Percentiles rank a stretch among this genome's conserved stretches.
Evolutionary conservation across 1,140 invertebrate genomes (phyloP).

Genomic region (Pseudomyrmex sp.): DNA sequence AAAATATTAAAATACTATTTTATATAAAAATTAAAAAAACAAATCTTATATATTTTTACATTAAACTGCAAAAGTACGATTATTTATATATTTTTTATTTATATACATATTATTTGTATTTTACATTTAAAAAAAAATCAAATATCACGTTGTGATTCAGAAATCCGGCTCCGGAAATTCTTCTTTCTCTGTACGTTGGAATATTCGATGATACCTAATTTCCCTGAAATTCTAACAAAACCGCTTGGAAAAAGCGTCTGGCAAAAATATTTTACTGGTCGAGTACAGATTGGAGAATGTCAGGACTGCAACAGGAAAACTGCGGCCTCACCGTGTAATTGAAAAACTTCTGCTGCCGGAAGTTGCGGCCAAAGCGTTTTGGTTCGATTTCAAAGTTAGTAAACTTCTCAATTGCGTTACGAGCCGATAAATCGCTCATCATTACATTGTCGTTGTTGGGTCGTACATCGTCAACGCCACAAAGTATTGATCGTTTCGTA

Average conservation of each 20-base stretch:
- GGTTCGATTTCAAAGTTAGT: slow-evolving; percentile 49
- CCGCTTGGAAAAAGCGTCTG: slow-evolving; percentile 21
- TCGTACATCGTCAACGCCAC: neutral
- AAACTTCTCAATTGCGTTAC: slow-evolving; percentile 45
- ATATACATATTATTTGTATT: neutral
- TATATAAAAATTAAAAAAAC: neutral
- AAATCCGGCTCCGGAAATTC: neutral
- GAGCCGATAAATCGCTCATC: slow-evolving; percentile 64
- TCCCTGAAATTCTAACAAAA: neutral
- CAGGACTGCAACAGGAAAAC: slow-evolving; percentile 56
- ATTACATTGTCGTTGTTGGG: slow-evolving; percentile 41
- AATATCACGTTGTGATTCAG: neutral
- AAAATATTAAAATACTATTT: neutral
- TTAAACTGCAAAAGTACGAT: neutral
- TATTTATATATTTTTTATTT: neutral
- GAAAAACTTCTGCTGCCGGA: slow-evolving; percentile 74
- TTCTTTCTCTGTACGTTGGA: neutral
- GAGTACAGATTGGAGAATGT: slow-evolving; percentile 61
- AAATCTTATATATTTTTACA: neutral
- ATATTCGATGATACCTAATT: slow-evolving; percentile 8
- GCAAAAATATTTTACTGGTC: slow-evolving; percentile 21
- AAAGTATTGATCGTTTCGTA: slow-evolving; percentile 16
- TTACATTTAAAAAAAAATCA: too few species aligned
- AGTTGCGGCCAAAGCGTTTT: slow-evolving; percentile 58
- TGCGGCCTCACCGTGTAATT: slow-evolving; percentile 72